These are phyloP conservation scores for Edolisoma coerulescens DNA, from an alignment of 2,113 vertebrate species.

Conservation along the genomic window DNA sequence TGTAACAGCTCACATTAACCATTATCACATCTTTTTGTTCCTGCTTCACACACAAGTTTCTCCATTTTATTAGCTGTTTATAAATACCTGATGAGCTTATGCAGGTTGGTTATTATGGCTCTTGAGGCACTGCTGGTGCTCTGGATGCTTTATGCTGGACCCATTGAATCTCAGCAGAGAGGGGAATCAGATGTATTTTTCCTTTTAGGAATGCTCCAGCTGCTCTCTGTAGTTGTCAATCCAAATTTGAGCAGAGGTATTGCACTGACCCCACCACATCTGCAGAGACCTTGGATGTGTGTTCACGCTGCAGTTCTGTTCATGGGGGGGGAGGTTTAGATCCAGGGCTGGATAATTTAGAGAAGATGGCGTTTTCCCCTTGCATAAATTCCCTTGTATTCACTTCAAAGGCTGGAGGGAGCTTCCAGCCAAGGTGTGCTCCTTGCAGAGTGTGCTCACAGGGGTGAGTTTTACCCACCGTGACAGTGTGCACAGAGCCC, in stretches of 20 bases:
- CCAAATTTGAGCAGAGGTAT: neutral
- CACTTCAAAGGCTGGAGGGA: neutral
- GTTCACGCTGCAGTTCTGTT: neutral
- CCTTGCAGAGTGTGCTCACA: neutral
- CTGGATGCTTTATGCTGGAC: neutral
- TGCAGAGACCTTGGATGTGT: neutral
- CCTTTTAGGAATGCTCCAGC: neutral
- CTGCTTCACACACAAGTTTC: neutral
- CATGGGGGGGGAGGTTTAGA: neutral
- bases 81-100: neutral
- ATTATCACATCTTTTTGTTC: neutral
- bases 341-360: neutral
- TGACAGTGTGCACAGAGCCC: neutral
- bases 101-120: neutral
- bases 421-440: neutral
- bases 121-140: neutral
- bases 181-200: neutral
- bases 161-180: neutral
- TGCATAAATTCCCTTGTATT: neutral
- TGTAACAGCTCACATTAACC: neutral
- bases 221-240: neutral
- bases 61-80: neutral
- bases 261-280: neutral
- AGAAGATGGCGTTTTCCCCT: neutral
- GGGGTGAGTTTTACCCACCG: neutral